Percentiles rank a stretch among this genome's conserved stretches.
Conservation (phyloP, 2,113 vertebrate genomes). For the Nesogale talazaci region DNA sequence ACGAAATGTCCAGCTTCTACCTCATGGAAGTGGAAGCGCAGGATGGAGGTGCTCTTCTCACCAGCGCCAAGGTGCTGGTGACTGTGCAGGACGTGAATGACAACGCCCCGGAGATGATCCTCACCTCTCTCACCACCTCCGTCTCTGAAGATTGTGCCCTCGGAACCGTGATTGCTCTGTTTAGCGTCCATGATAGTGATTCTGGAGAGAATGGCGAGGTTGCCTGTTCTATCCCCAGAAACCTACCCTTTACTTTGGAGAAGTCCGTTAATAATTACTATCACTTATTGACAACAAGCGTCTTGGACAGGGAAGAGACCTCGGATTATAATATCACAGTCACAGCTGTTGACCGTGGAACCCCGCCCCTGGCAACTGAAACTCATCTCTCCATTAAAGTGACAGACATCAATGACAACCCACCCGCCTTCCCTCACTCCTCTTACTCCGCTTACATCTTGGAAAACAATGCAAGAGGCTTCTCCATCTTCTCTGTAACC, state of each 20-base stretch:
- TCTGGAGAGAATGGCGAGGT: conserved; percentile 84
- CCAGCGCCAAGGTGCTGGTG: conserved; percentile 84
- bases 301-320: conserved; percentile 81
- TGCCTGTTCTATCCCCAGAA: conserved; percentile 73
- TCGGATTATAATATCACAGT: conserved; percentile 81
- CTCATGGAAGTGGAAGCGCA: conserved; percentile 88
- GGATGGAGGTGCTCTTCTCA: conserved; percentile 86
- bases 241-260: conserved; percentile 84
- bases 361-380: conserved; percentile 70
- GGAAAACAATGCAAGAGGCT: conserved; percentile 83
- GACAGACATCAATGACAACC: conserved; percentile 88
- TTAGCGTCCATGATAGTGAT: conserved; percentile 84
- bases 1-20: conserved; percentile 84
- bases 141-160: conserved; percentile 82
- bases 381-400: conserved; percentile 81
- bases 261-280: conserved; percentile 83
- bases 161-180: conserved; percentile 83
- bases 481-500: conserved; percentile 74
- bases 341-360: conserved; percentile 68
- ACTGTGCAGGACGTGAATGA: conserved; percentile 88
- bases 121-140: conserved; percentile 79
- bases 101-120: conserved; percentile 81
- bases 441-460: conserved; percentile 72
- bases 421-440: conserved; percentile 81
- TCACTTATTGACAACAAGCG: conserved; percentile 79